Conservation (phyloP, 1,140 invertebrate species). For the Caligus rogercresseyi region DNA sequence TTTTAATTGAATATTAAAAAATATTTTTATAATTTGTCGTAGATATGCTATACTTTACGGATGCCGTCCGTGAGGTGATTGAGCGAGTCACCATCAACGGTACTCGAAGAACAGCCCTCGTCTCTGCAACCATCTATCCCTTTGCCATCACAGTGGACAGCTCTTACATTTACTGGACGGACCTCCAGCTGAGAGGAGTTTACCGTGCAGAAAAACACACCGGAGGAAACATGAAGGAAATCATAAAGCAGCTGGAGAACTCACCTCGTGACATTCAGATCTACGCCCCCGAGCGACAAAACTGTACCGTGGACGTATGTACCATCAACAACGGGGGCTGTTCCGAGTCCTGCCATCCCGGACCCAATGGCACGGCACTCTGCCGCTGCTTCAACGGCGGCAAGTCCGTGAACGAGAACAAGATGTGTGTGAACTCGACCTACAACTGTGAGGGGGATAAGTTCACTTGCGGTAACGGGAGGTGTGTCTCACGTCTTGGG, state of each 20-base stretch:
- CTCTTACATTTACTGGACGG: slow-evolving; percentile 93
- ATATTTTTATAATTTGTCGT: too few relatives aligned
- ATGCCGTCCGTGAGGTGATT: slow-evolving; percentile 90
- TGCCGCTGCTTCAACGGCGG: slow-evolving; percentile 67
- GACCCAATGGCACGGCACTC: slow-evolving; percentile 49
- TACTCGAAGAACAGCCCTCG: slow-evolving; percentile 46
- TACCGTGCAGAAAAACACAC: slow-evolving; percentile 93
- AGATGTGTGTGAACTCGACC: slow-evolving; percentile 61
- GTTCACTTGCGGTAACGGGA: slow-evolving; percentile 81
- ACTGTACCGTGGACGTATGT: slow-evolving; percentile 66
- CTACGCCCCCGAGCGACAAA: slow-evolving; percentile 57
- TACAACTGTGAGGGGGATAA: slow-evolving; percentile 70
- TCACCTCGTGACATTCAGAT: slow-evolving; percentile 78
- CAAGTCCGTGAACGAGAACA: slow-evolving; percentile 73
- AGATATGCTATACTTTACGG: slow-evolving; percentile 89
- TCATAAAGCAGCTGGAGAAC: slow-evolving; percentile 76
- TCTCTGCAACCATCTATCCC: slow-evolving; percentile 82
- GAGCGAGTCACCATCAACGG: slow-evolving; percentile 80
- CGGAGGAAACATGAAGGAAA: slow-evolving; percentile 77
- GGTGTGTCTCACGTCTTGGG: slow-evolving; percentile 90
- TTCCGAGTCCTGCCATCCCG: slow-evolving; percentile 80
- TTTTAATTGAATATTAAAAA: too few relatives aligned
- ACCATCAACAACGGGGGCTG: slow-evolving; percentile 86
- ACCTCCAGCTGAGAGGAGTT: slow-evolving; percentile 77
- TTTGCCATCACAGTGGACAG: slow-evolving; percentile 82